Evolutionary conservation across 2,113 vertebrate species (phyloP).

Genomic region (Cryptomyrus ogoouensis): DNA sequence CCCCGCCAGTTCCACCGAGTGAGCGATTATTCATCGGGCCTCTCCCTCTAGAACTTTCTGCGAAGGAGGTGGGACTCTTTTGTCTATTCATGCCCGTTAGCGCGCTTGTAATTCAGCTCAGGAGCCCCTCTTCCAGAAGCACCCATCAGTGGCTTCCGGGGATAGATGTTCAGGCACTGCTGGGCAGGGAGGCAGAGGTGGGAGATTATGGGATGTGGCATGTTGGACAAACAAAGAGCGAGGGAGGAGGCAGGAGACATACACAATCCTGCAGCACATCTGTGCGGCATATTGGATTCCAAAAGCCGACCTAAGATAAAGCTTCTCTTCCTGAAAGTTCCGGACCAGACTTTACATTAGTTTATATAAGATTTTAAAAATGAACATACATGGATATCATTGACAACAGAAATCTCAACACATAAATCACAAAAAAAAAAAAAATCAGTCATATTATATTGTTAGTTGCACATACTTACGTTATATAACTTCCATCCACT

Average conservation of each 20-base stretch:
- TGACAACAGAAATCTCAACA: background rate
- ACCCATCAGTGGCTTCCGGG: background rate
- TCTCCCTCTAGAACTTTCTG: slow-evolving; percentile 24
- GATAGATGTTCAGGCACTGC: slow-evolving; percentile 27
- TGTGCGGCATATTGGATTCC: slow-evolving; percentile 58
- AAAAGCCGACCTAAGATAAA: slow-evolving; percentile 6
- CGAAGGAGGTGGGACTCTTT: background rate
- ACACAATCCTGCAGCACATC: slow-evolving; percentile 51
- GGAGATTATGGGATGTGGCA: slow-evolving; percentile 25
- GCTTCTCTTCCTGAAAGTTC: slow-evolving; percentile 38
- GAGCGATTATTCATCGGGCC: slow-evolving; percentile 29
- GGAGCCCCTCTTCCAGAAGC: background rate
- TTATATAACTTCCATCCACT: background rate
- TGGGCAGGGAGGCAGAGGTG: slow-evolving; percentile 12
- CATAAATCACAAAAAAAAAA: background rate
- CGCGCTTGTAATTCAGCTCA: background rate
- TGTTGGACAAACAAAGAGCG: slow-evolving; percentile 51
- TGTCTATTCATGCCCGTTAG: background rate
- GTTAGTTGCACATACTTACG: background rate
- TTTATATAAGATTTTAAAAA: slow-evolving; percentile 37
- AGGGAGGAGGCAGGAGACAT: slow-evolving; percentile 52
- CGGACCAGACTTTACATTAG: slow-evolving; percentile 46
- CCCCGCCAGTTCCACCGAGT: slow-evolving; percentile 7
- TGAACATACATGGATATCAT: slow-evolving; percentile 36
- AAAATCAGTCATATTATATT: background rate